phyloP scores from a whole-genome alignment of 92 coral and sea anemone species.

The Epizoanthus rinbou region DNA sequence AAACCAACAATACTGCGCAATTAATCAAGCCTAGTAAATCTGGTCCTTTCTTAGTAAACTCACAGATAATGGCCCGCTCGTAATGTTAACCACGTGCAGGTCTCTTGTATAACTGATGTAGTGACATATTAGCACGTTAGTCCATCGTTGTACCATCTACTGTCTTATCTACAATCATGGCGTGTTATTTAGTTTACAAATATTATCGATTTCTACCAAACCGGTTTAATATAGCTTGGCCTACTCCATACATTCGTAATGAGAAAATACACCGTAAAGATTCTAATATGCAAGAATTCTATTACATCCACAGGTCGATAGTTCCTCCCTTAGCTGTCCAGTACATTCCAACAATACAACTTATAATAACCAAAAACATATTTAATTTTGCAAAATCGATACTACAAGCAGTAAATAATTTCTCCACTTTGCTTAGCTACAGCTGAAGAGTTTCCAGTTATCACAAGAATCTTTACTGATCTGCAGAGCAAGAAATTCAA shows the following conservation, averaged over 20 bases:
- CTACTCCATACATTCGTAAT: not conserved
- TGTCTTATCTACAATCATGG: not conserved
- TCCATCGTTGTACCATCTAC: not conserved
- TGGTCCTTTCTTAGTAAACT: constrained; percentile 88
- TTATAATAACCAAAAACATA: too few relatives aligned
- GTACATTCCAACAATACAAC: too few relatives aligned
- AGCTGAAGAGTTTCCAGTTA: too few relatives aligned
- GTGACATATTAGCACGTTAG: not conserved
- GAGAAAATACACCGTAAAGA: too few relatives aligned
- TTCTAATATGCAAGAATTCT: too few relatives aligned
- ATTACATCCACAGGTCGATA: too few relatives aligned
- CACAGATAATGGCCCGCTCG: constrained; percentile 56
- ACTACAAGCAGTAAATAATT: too few relatives aligned
- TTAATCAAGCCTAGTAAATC: constrained; percentile 74
- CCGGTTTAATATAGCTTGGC: not conserved
- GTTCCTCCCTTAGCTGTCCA: too few relatives aligned
- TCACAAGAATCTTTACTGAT: not conserved
- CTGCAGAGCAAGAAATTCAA: not conserved
- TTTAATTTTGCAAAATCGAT: too few relatives aligned
- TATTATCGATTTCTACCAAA: not conserved
- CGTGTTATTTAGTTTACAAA: not conserved
- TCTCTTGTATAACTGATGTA: constrained; percentile 33
- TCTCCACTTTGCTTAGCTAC: too few relatives aligned
- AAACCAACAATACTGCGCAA: constrained; percentile 78
- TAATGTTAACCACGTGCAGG: constrained; percentile 54